These are phyloP conservation scores for Eulithis testata DNA, from an alignment of 2,888 invertebrate species.

Conservation along the genomic window DNA sequence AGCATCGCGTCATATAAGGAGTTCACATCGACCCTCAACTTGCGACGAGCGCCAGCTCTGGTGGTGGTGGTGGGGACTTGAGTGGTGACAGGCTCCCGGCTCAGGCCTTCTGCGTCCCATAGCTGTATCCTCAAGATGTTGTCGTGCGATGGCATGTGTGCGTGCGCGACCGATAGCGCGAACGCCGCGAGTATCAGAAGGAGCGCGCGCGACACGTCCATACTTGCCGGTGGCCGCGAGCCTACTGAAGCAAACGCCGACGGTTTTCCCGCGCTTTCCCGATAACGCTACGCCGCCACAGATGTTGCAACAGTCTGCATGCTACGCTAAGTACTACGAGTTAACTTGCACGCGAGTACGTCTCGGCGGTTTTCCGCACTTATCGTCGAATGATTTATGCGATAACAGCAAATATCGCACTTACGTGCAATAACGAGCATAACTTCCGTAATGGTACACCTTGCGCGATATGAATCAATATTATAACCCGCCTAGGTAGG, in stretches of 20 bases:
- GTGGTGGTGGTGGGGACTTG: conserved; percentile 46
- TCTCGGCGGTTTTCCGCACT: conserved; percentile 46
- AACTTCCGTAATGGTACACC: conserved; percentile 39
- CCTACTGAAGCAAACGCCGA: conserved; percentile 68
- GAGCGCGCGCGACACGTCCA: conserved; percentile 72
- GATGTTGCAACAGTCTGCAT: conserved; percentile 29
- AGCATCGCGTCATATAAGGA: conserved; percentile 75
- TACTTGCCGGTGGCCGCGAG: conserved; percentile 75
- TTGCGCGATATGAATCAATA: conserved; percentile 36
- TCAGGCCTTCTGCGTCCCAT: conserved; percentile 80
- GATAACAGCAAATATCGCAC: conserved; percentile 54
- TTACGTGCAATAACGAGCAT: conserved; percentile 41
- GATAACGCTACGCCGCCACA: conserved; percentile 64
- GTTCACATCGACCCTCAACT: conserved; percentile 72
- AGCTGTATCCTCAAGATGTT: conserved; percentile 78
- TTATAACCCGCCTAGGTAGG: conserved; percentile 15
- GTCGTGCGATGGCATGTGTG: conserved; percentile 75
- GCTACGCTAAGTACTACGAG: conserved; percentile 38
- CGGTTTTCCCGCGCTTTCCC: conserved; percentile 82
- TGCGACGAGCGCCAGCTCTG: conserved; percentile 55
- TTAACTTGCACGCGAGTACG: conserved; percentile 40
- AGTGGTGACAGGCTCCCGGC: conserved; percentile 63
- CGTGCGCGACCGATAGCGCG: conserved; percentile 72
- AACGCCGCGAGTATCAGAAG: conserved; percentile 64
- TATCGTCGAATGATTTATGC: conserved; percentile 68